These are phyloP conservation scores for Anthopleura xanthogrammica DNA, from an alignment of 92 coral and sea anemone genomes.

Conservation along the genomic window DNA sequence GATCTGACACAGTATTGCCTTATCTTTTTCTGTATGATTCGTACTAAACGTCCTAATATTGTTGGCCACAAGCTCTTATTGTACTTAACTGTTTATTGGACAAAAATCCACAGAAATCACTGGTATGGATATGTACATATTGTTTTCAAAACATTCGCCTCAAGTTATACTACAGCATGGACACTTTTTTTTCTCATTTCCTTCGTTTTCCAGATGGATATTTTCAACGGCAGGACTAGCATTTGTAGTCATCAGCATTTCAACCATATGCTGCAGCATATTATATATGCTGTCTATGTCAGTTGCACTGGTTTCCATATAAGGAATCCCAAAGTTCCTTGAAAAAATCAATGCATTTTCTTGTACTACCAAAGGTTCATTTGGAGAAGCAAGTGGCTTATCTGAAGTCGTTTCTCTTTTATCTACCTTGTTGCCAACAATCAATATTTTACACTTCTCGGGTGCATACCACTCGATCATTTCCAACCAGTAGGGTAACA, in stretches of 20 bases:
- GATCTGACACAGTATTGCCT: too few relatives aligned
- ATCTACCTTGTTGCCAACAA: conserved; percentile 52
- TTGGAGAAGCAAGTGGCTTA: neutral
- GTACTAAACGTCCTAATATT: too few relatives aligned
- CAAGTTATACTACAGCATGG: too few relatives aligned
- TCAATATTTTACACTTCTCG: conserved; percentile 34
- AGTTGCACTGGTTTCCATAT: conserved; percentile 70
- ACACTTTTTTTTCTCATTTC: neutral
- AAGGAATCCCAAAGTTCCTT: conserved; percentile 41
- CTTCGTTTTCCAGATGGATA: conserved; percentile 17
- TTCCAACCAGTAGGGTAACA: neutral
- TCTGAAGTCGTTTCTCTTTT: neutral
- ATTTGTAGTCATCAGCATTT: conserved; percentile 37
- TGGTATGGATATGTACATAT: too few relatives aligned
- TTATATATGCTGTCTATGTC: conserved; percentile 41
- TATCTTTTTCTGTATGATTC: too few relatives aligned
- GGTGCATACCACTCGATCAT: conserved; percentile 42
- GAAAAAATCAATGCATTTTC: conserved; percentile 48
- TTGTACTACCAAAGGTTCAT: conserved; percentile 24
- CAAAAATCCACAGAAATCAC: too few relatives aligned
- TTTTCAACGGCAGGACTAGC: conserved; percentile 27
- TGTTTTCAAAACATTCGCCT: too few relatives aligned
- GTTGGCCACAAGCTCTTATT: too few relatives aligned
- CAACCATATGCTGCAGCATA: conserved; percentile 56
- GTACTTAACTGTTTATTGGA: too few relatives aligned